phyloP scores from a whole-genome alignment of 2,797 vertebrate species.

The Pipistrellus pygmaeus region DNA sequence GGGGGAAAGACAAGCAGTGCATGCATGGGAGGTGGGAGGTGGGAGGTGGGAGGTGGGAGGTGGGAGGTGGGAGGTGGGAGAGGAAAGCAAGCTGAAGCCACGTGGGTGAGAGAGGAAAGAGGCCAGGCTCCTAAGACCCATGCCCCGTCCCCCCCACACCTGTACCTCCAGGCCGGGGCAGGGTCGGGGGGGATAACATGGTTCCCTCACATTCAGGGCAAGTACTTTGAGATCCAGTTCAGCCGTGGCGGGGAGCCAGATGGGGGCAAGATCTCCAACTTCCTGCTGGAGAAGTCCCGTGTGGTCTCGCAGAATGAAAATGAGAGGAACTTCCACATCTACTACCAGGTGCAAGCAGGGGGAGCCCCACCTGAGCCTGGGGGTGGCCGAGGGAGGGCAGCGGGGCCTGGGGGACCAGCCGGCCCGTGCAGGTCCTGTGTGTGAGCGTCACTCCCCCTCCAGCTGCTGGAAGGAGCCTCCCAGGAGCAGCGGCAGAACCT shows the following conservation, averaged over 20 bases:
- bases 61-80: neutral
- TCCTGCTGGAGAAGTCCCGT: conserved; percentile 97
- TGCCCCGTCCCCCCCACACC: accelerated
- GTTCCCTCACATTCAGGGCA: conserved; percentile 90
- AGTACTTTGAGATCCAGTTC: conserved; percentile 99
- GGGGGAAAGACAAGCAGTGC: neutral
- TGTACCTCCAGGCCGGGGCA: too few species aligned
- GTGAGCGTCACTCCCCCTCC: neutral
- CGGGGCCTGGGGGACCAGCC: accelerated
- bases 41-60: neutral
- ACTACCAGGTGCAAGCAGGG: conserved; percentile 93
- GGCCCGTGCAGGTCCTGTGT: conserved; percentile 76
- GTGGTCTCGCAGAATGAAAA: conserved; percentile 97
- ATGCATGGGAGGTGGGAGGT: neutral
- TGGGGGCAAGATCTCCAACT: conserved; percentile 98
- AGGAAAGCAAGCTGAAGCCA: neutral
- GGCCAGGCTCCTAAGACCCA: neutral
- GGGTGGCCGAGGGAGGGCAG: neutral
- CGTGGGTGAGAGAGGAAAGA: neutral
- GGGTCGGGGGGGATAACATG: neutral
- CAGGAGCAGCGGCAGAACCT: conserved; percentile 93
- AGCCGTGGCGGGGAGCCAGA: conserved; percentile 97
- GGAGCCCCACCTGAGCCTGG: neutral
- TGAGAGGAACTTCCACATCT: conserved; percentile 98
- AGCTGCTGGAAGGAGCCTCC: conserved; percentile 95